phyloP scores from a whole-genome alignment of 2,888 invertebrate species.

The Thereva nobilitata region DNA sequence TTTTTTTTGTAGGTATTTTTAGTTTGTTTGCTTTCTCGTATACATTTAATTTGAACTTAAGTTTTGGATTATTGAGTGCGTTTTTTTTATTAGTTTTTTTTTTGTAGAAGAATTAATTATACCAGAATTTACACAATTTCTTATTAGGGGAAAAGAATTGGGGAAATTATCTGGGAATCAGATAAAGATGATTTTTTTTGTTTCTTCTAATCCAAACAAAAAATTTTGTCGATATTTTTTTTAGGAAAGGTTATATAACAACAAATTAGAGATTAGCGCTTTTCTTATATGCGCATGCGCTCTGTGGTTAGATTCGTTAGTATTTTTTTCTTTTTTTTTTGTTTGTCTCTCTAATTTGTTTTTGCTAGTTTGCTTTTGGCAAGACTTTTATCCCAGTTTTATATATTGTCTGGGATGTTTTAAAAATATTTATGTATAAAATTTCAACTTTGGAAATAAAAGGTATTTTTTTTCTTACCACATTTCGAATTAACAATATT shows the following conservation, averaged over 20 bases:
- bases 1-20: conserved; percentile 43
- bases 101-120: background rate
- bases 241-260: no score
- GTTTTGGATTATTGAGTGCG: conserved; percentile 47
- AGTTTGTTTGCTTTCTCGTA: conserved; percentile 51
- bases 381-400: conserved; percentile 17
- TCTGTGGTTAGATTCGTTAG: background rate
- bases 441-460: conserved; percentile 21
- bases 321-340: conserved; percentile 17
- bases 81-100: conserved; percentile 40
- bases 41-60: conserved; percentile 60
- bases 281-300: no score
- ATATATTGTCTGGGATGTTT: conserved; percentile 20
- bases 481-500: background rate
- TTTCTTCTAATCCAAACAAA: no score
- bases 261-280: no score
- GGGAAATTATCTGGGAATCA: no score
- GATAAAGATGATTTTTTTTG: no score
- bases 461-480: background rate
- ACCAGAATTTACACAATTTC: background rate
- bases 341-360: conserved; percentile 19
- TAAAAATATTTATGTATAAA: conserved; percentile 24
- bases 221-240: no score
- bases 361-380: conserved; percentile 25
- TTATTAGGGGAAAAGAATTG: background rate